phyloP scores from a whole-genome alignment of 2,113 vertebrate genomes.

The Xiphophorus maculatus region DNA sequence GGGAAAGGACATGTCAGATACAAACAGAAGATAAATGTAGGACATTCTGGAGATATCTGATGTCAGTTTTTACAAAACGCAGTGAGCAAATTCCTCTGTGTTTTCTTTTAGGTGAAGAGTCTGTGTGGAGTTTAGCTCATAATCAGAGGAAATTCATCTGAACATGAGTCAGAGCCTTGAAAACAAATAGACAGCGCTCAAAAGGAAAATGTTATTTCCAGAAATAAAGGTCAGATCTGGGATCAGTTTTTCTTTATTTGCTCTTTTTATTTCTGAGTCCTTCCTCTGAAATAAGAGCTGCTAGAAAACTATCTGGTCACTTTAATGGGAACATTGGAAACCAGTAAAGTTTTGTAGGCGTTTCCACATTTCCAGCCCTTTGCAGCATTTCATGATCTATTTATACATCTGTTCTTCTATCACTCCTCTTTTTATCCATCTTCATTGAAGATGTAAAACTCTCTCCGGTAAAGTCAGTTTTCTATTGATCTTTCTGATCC shows the following conservation, averaged over 20 bases:
- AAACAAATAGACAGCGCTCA: no score
- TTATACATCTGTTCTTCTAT: neutral
- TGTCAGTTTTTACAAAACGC: neutral
- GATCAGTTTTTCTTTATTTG: no score
- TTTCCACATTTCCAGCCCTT: neutral
- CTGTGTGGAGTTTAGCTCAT: no score
- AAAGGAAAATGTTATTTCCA: no score
- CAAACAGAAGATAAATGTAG: neutral
- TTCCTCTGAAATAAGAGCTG: no score
- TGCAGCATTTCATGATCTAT: neutral
- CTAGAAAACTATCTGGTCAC: no score
- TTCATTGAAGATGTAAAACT: neutral
- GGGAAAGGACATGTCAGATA: conserved; percentile 6
- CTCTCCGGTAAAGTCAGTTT: neutral
- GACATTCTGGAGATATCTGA: conserved; percentile 13
- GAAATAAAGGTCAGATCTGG: no score
- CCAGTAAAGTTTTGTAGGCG: neutral
- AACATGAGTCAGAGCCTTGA: no score
- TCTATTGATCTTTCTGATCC: neutral
- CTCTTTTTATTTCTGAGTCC: no score
- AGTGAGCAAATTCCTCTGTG: neutral
- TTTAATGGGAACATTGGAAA: no score
- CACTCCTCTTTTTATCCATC: neutral
- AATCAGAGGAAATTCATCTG: no score
- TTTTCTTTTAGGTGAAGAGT: no score